Evolutionary conservation across 2,113 vertebrate genomes (phyloP).

Genomic region (Xenopus borealis): DNA sequence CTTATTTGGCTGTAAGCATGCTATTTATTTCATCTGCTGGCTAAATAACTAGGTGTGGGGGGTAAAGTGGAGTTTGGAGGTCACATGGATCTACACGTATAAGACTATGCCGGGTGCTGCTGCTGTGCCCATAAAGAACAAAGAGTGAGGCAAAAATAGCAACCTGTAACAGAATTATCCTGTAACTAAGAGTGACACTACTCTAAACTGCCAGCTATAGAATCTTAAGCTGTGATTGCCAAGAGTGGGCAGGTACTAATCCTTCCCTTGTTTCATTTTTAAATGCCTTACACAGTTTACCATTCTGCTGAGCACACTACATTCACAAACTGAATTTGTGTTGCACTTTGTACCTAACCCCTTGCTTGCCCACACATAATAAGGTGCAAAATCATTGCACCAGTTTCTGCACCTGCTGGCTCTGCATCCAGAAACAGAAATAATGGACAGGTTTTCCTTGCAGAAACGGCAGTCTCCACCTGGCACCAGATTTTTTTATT

Average conservation of each 20-base stretch:
- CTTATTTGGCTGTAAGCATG: constrained; percentile 1
- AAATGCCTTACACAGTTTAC: background rate
- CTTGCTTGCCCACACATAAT: too few relatives aligned
- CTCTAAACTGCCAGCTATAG: background rate
- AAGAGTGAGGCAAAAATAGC: constrained; percentile 2
- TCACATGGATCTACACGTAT: constrained; percentile 3
- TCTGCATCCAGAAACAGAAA: too few relatives aligned
- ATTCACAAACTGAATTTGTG: too few relatives aligned
- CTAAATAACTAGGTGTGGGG: constrained; percentile 5
- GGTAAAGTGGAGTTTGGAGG: background rate
- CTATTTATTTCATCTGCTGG: constrained; percentile 13
- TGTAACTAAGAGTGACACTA: background rate
- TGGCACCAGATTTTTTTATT: too few relatives aligned
- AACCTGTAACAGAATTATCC: constrained; percentile 2
- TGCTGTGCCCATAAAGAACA: background rate
- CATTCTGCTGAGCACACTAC: too few relatives aligned
- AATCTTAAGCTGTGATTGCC: background rate
- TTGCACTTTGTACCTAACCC: too few relatives aligned
- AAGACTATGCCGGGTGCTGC: background rate
- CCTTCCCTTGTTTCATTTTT: constrained; percentile 7
- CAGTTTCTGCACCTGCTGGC: too few relatives aligned
- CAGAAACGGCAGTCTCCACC: too few relatives aligned
- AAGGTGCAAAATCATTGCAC: too few relatives aligned
- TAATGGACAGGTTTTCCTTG: too few relatives aligned
- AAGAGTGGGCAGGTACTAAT: background rate